A percentile compares a stretch with the other conserved stretches of the same genome.
Evolutionary conservation across 2,888 invertebrate genomes (phyloP).

Genomic region (Macrostomum cliftonense): DNA sequence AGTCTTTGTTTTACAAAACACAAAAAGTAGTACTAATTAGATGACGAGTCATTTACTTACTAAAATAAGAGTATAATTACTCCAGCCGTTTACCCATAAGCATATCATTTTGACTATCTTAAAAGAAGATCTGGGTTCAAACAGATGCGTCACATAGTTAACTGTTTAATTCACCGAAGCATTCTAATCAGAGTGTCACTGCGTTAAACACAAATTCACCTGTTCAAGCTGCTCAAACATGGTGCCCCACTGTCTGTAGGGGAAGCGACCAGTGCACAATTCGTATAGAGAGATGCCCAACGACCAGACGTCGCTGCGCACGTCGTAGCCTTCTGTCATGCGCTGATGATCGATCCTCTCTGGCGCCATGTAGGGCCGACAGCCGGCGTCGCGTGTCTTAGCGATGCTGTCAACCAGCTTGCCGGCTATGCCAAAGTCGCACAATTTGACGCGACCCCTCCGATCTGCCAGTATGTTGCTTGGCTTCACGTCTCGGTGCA

Average conservation of each 20-base stretch:
- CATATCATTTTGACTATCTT: too few relatives aligned
- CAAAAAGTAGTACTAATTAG: too few relatives aligned
- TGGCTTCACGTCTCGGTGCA: slow-evolving; percentile 90
- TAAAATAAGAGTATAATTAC: too few relatives aligned
- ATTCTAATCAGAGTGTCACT: too few relatives aligned
- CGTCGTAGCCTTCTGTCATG: slow-evolving; percentile 38
- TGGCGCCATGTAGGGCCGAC: slow-evolving; percentile 92
- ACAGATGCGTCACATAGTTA: too few relatives aligned
- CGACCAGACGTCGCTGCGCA: slow-evolving; percentile 43
- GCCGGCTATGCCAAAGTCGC: slow-evolving; percentile 97
- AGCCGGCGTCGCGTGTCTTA: slow-evolving; percentile 91
- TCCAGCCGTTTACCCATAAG: too few relatives aligned
- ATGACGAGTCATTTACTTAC: too few relatives aligned
- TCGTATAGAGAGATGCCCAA: slow-evolving; percentile 51
- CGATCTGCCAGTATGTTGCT: slow-evolving; percentile 88
- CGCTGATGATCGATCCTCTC: slow-evolving; percentile 39
- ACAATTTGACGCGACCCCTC: slow-evolving; percentile 82
- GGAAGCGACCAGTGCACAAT: slow-evolving; percentile 84
- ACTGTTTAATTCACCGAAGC: too few relatives aligned
- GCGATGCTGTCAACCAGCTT: slow-evolving; percentile 94
- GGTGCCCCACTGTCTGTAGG: slow-evolving; percentile 80
- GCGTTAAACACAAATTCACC: too few relatives aligned
- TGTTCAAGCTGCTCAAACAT: slow-evolving; percentile 78
- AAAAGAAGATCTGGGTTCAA: too few relatives aligned
- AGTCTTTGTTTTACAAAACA: too few relatives aligned